A percentile compares a stretch with the other conserved stretches of the same genome.
These are phyloP conservation scores for Pleuronectes platessa DNA, from an alignment of 2,113 vertebrate species.

Conservation along the genomic window DNA sequence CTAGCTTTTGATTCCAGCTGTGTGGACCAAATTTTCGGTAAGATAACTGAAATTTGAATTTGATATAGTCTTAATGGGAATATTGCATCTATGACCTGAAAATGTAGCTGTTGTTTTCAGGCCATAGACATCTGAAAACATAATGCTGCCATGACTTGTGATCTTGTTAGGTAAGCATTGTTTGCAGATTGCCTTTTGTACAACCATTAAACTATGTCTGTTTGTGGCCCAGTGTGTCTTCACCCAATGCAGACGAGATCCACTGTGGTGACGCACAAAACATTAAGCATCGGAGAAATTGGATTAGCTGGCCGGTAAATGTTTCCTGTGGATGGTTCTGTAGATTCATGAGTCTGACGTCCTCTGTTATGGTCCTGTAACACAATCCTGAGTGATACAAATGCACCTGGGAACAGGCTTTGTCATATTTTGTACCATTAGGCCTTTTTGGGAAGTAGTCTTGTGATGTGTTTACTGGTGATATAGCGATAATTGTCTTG, in stretches of 20 bases:
- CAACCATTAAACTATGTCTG: conserved; percentile 26
- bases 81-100: no score
- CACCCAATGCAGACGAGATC: conserved; percentile 16
- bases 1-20: no score
- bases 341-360: conserved; percentile 53
- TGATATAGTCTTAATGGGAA: no score
- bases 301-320: conserved; percentile 57
- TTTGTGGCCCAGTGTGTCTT: conserved; percentile 26
- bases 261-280: conserved; percentile 46
- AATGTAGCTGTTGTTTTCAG: background rate
- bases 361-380: conserved; percentile 51
- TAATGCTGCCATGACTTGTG: background rate
- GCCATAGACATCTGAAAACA: background rate
- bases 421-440: conserved; percentile 41
- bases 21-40: no score
- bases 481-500: conserved; percentile 35
- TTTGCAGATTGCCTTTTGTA: background rate
- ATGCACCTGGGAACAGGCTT: conserved; percentile 25
- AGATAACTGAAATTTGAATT: no score
- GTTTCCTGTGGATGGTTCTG: conserved; percentile 56
- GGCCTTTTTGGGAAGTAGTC: conserved; percentile 26
- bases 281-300: conserved; percentile 60
- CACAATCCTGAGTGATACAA: conserved; percentile 41
- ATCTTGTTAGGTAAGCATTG: background rate
- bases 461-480: conserved; percentile 32